Conservation (phyloP, 2,888 invertebrate genomes). For the Leptopterna dolabrata region DNA sequence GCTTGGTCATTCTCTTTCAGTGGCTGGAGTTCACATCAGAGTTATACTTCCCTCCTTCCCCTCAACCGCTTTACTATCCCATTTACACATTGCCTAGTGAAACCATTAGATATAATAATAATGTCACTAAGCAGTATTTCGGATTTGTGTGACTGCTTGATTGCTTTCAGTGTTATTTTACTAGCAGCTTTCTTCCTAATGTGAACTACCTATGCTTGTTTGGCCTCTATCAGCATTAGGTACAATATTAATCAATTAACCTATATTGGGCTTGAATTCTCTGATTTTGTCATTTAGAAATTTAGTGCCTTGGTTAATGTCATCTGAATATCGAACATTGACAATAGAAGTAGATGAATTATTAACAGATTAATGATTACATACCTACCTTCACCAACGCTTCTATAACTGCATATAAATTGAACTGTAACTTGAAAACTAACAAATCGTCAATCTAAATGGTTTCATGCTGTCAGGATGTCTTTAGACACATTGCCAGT, state of each 20-base stretch:
- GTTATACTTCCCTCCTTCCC: slow-evolving; percentile 74
- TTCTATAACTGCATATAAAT: too few relatives aligned
- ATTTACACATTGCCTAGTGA: slow-evolving; percentile 57
- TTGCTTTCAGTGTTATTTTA: neutral
- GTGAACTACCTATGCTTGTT: neutral
- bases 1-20: slow-evolving; percentile 70
- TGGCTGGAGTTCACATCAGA: slow-evolving; percentile 82
- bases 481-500: too few relatives aligned
- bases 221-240: neutral
- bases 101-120: slow-evolving; percentile 61
- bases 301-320: neutral
- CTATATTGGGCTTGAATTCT: neutral
- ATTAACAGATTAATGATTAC: too few relatives aligned
- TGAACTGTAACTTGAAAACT: too few relatives aligned
- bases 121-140: slow-evolving; percentile 71
- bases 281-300: neutral
- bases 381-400: too few relatives aligned
- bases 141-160: slow-evolving; percentile 69
- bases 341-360: neutral
- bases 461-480: too few relatives aligned
- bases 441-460: too few relatives aligned
- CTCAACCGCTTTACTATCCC: slow-evolving; percentile 66
- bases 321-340: neutral
- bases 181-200: neutral
- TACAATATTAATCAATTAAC: neutral